Conservation (phyloP, 2,113 vertebrate species). For the Lutjanus erythropterus region DNA sequence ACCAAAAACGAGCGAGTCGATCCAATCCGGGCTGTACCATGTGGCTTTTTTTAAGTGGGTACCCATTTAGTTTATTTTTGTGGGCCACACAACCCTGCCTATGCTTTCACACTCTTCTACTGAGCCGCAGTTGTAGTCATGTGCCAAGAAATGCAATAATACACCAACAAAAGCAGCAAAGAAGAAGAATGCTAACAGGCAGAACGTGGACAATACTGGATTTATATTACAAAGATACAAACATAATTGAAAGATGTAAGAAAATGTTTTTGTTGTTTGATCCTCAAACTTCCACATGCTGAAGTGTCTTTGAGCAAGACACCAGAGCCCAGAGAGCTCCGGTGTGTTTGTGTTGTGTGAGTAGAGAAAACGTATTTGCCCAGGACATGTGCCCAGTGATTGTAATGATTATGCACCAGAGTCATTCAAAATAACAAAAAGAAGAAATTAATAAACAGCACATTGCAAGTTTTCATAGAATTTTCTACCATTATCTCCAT, state of each 20-base stretch:
- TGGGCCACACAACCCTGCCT: background rate
- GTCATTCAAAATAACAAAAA: background rate
- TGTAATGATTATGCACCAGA: background rate
- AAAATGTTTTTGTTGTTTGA: no score
- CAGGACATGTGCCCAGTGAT: background rate
- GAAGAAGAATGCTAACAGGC: background rate
- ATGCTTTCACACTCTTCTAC: background rate
- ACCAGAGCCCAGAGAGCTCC: background rate
- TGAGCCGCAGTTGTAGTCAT: background rate
- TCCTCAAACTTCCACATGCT: slow-evolving; percentile 5
- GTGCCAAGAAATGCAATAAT: background rate
- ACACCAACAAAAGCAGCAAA: background rate
- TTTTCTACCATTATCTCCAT: background rate
- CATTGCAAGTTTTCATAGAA: background rate
- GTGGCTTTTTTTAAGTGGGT: background rate
- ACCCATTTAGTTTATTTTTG: background rate
- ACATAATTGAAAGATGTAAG: no score
- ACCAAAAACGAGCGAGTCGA: no score
- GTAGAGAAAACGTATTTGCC: background rate
- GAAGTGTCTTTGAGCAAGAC: background rate
- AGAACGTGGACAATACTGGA: background rate
- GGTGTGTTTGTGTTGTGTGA: background rate
- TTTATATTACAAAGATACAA: no score
- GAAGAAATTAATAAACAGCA: background rate
- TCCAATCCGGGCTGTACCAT: no score